Conservation (phyloP, 2,113 vertebrate species). For the Cyanoramphus novaezelandiae region DNA sequence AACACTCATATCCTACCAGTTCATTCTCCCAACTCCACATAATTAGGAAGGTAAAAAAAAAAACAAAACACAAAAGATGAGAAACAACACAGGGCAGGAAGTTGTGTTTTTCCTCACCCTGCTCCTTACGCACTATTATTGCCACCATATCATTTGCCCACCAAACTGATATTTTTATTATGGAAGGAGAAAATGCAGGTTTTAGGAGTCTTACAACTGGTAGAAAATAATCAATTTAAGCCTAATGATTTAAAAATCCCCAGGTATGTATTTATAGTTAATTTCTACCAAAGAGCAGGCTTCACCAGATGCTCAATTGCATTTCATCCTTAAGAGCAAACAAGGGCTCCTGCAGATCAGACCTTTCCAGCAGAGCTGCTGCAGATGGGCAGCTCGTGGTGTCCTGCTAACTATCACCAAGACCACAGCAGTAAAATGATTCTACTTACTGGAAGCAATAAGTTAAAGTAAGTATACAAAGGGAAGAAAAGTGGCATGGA, state of each 20-base stretch:
- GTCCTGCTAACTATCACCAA: neutral
- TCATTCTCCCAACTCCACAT: neutral
- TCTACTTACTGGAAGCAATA: neutral
- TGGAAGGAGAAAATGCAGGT: neutral
- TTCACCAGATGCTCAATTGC: slow-evolving; percentile 37
- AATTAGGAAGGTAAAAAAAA: neutral
- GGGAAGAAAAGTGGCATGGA: neutral
- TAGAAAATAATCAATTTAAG: slow-evolving; percentile 11
- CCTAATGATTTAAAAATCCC: slow-evolving; percentile 19
- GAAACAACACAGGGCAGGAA: neutral
- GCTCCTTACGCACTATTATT: neutral
- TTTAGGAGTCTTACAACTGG: neutral
- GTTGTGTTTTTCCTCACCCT: neutral
- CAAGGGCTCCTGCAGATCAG: slow-evolving; percentile 29
- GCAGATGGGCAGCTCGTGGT: neutral
- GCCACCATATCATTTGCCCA: neutral
- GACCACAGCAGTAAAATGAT: neutral
- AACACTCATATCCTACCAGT: neutral
- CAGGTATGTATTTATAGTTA: neutral
- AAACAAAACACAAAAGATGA: neutral
- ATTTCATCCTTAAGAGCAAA: slow-evolving; percentile 33
- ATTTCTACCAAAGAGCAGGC: neutral
- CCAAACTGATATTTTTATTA: neutral
- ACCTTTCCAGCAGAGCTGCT: slow-evolving; percentile 13
- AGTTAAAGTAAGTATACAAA: slow-evolving; percentile 10